These are phyloP conservation scores for Gymnoscopelus braueri DNA, from an alignment of 2,797 vertebrate genomes.

Conservation along the genomic window DNA sequence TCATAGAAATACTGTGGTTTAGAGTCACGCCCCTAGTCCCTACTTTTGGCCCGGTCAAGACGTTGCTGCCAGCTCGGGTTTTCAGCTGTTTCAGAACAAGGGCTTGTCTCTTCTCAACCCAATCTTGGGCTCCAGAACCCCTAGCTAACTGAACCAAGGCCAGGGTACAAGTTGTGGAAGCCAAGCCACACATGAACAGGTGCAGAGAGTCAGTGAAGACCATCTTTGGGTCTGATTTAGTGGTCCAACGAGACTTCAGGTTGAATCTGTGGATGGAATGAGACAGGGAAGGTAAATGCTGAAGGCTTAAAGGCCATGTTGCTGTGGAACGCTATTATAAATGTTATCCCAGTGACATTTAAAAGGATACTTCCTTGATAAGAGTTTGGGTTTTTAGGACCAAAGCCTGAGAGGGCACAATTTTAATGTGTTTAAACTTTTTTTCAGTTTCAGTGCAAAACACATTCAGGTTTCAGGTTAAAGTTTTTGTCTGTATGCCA, in stretches of 20 bases:
- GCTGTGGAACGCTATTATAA: too few relatives aligned
- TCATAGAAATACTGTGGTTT: not conserved
- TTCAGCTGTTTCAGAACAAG: conserved; percentile 75
- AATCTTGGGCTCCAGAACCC: conserved; percentile 36
- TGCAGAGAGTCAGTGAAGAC: conserved; percentile 85
- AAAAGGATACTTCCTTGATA: conserved; percentile 17
- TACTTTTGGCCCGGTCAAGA: conserved; percentile 88
- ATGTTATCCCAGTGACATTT: conserved; percentile 13
- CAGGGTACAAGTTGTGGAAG: conserved; percentile 73
- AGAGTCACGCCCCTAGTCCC: conserved; percentile 16
- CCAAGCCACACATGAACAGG: conserved; percentile 88
- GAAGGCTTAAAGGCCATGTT: too few relatives aligned
- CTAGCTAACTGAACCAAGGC: conserved; percentile 79
- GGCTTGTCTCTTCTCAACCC: conserved; percentile 80
- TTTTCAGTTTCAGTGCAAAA: too few relatives aligned
- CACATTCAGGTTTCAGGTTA: too few relatives aligned
- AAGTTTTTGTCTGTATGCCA: not conserved
- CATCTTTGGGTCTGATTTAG: conserved; percentile 79
- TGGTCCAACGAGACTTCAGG: conserved; percentile 88
- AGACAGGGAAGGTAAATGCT: not conserved
- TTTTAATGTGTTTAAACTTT: too few relatives aligned
- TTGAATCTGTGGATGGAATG: conserved; percentile 70
- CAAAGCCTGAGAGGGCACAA: not conserved
- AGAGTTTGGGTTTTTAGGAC: conserved; percentile 15
- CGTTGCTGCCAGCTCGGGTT: conserved; percentile 72